Conservation (phyloP, 2,888 invertebrate species). For the Oxystoma pomonae region DNA sequence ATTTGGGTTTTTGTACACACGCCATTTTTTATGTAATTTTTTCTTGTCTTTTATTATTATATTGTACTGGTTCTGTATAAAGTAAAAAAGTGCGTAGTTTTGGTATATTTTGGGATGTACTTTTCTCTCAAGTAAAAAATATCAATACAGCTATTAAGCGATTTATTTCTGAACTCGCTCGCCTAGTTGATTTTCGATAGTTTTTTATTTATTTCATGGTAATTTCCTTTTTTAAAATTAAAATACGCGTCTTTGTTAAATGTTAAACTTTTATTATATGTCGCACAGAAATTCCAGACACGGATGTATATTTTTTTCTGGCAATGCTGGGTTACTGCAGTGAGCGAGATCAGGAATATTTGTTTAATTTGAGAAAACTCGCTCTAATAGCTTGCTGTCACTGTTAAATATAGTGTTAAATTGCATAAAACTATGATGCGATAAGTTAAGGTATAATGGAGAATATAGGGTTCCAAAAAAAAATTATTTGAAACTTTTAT, state of each 20-base stretch:
- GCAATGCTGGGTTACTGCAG: not conserved
- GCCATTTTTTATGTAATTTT: too few relatives aligned
- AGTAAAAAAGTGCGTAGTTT: not conserved
- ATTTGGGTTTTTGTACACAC: too few relatives aligned
- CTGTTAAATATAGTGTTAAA: not conserved
- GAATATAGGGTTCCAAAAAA: not conserved
- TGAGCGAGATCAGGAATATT: not conserved
- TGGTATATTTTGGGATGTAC: not conserved
- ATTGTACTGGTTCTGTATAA: not conserved
- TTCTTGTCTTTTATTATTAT: not conserved
- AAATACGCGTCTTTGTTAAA: not conserved
- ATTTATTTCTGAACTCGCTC: too few relatives aligned
- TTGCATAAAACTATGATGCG: not conserved
- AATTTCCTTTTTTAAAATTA: slow-evolving; percentile 1
- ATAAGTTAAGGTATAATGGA: not conserved
- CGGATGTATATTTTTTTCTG: not conserved
- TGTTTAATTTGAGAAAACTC: not conserved
- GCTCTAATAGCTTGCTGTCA: not conserved
- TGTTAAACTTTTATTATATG: not conserved
- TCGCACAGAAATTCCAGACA: not conserved
- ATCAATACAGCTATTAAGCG: not conserved
- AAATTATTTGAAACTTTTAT: not conserved
- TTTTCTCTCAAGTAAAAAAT: not conserved
- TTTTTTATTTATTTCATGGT: not conserved
- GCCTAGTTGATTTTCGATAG: not conserved